Evolutionary conservation across 1,140 invertebrate species (phyloP).

Genomic region (Sipha flava): DNA sequence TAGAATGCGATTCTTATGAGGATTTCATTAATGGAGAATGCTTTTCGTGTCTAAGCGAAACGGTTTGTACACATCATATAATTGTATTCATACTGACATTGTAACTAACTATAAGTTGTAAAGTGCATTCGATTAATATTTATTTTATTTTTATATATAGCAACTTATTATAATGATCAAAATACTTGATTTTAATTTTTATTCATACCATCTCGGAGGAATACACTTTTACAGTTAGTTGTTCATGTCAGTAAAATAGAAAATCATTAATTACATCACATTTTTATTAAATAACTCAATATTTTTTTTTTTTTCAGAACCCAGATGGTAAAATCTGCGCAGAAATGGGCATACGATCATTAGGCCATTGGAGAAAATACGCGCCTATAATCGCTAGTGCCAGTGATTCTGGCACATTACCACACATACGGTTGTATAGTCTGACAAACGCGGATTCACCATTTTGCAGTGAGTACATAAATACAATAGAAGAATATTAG

Average conservation of each 20-base stretch:
- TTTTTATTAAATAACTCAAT: not conserved
- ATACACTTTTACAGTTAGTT: too few relatives aligned
- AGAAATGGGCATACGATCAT: constrained; percentile 38
- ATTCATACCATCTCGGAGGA: too few relatives aligned
- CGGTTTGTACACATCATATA: constrained; percentile 30
- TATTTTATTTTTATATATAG: too few relatives aligned
- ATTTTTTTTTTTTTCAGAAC: constrained; percentile 33
- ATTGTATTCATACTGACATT: not conserved
- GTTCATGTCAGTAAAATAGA: too few relatives aligned
- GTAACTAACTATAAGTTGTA: too few relatives aligned
- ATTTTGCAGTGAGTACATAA: constrained; percentile 64
- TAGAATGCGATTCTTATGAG: constrained; percentile 69
- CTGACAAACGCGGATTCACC: constrained; percentile 58
- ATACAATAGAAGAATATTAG: too few relatives aligned
- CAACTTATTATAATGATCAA: too few relatives aligned
- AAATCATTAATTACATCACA: too few relatives aligned
- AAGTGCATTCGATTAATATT: too few relatives aligned
- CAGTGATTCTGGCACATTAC: constrained; percentile 4
- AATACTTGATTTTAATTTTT: too few relatives aligned
- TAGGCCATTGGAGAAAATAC: constrained; percentile 33
- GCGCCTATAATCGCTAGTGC: constrained; percentile 17
- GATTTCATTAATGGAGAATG: constrained; percentile 65
- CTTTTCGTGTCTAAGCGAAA: constrained; percentile 52
- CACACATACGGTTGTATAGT: constrained; percentile 53
- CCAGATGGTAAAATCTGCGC: constrained; percentile 39